Base-by-base conservation (phyloP, 2,888 invertebrate genomes). In the Loripinus fragilis region DNA sequence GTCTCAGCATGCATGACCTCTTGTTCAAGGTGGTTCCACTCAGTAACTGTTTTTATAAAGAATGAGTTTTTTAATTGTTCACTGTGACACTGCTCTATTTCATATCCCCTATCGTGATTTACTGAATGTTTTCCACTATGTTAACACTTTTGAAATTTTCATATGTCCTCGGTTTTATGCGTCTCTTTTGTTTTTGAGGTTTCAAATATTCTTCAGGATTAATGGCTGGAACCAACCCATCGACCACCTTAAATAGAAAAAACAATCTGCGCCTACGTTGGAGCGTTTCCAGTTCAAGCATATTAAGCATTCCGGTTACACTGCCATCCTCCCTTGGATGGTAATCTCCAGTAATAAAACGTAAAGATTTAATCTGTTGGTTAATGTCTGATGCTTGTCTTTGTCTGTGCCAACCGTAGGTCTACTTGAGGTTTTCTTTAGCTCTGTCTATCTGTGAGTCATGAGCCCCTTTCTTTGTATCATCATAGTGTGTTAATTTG, bases 181-280 rank as follows among this genome's bases (percentile, higher is more conserved):
- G 23, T 25, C n/a, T 41, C n/a, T n/a, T 68, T 33, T 7, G 52
- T 0, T 70, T 70, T 33, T 12, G n/a, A 2, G 52, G 70, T 52
- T 5, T 30, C 15, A 70, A 33, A 33, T 20, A 50, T 2, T 70
- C 70, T 23, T 33, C 33, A n/a, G 33, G 33, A 35, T 48, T 30
- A n/a, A 70, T 48, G 12, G 70, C 70, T 52, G 70, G 52, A 20
- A 70, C 70, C 52, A 70, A 8, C 30, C 68, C 68, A 41, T 45
- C 68, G 48, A 45, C 45, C 45, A 68, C 17, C 17, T 67, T 67
- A 33, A 41, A 67, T 1, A 67, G 67, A 33, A 67, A 67, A 25
- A 67, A 10, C n/a, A 41, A 25, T 42, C 70, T 52, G 33, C 52
- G n/a, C 35, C 52, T 48, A 45, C 42, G 30, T 70, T 70, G 52